phyloP scores from a whole-genome alignment of 2,888 invertebrate species.

The Noctua fimbriata region DNA sequence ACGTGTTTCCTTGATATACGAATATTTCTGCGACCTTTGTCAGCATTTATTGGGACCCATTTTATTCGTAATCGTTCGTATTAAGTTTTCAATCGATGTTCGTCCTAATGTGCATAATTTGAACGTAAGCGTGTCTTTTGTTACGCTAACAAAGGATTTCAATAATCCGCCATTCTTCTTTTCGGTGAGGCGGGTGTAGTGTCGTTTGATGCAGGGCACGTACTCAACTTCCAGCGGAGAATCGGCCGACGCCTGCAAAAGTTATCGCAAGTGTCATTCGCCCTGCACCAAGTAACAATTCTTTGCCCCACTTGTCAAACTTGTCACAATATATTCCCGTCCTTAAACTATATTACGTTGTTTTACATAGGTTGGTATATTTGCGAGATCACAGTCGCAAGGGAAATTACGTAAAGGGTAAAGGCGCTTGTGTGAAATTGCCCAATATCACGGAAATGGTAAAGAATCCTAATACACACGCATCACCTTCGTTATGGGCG shows the following conservation, averaged over 20 bases:
- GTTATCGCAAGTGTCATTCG: constrained; percentile 68
- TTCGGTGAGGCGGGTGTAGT: constrained; percentile 47
- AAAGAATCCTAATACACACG: constrained; percentile 53
- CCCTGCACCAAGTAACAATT: constrained; percentile 60
- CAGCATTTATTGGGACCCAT: constrained; percentile 68
- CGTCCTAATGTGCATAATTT: constrained; percentile 70
- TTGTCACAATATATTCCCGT: constrained; percentile 58
- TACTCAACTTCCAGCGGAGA: constrained; percentile 72
- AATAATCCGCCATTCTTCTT: constrained; percentile 66
- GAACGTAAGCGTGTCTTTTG: constrained; percentile 68
- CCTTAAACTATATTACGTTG: constrained; percentile 34
- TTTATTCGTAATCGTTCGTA: constrained; percentile 60
- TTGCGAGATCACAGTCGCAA: constrained; percentile 54
- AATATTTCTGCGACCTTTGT: constrained; percentile 73
- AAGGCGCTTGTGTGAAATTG: constrained; percentile 64
- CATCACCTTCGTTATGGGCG: constrained; percentile 27
- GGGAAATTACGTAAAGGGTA: constrained; percentile 68
- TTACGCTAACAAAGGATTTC: constrained; percentile 71
- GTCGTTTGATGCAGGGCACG: constrained; percentile 72
- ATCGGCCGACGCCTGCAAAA: constrained; percentile 65
- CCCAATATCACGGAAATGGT: constrained; percentile 55
- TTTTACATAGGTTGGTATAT: constrained; percentile 39
- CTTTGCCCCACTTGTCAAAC: constrained; percentile 58
- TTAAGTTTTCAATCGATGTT: constrained; percentile 61
- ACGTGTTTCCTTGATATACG: constrained; percentile 69